Evolutionary conservation across 2,888 invertebrate genomes (phyloP), one percentile per base, ranked within the genome.

Genomic region (Cheilosia urbana): DNA sequence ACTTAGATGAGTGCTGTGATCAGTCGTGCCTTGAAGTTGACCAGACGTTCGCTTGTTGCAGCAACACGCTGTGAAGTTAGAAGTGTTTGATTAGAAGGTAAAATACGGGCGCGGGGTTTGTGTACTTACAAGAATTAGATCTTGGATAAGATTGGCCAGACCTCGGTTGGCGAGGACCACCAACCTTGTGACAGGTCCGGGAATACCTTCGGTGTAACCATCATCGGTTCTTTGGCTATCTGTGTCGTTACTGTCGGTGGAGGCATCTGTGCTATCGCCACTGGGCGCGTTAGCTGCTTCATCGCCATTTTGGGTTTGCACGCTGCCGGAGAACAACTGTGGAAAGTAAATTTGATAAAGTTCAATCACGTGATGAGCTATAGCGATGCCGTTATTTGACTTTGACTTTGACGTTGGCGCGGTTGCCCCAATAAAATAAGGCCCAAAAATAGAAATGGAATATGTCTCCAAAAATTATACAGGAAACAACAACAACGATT

Each of bases 21-120:
- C 91, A 97, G 94, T 94, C 97, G 95, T 92, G 97, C 97, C 94
- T 97, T 97, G 95, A 97, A 97, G 95, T 97, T 97, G 91, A 97
- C 97, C 94, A 97, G 95, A 93, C 96, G 95, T 93, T 97, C 97
- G 92, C 97, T 97, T 91, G 97, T 97, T 93, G 97, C 96, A 80
- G 97, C 97, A 92, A 97, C 94, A 90, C 95, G 95, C 95, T 95
- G 92, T 69, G 92, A 93, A 88, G 87, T 88, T 89, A 90, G 88
- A 89, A 88, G 83, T 19, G 49, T 11, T 34, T 15, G 51, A 4
- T 53, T 15, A 13, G 11, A 17, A 0, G 45, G 1, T 24, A 5
- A 42, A 11, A 27, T n/a, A 27, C 9, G 62, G 1, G 24, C 40
- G 19, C 15, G 37, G 42, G 13, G n/a, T 5, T 17, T 17, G 11